Evolutionary conservation across 1,140 invertebrate species (phyloP).

Genomic region (Tetramorium parvispinum): DNA sequence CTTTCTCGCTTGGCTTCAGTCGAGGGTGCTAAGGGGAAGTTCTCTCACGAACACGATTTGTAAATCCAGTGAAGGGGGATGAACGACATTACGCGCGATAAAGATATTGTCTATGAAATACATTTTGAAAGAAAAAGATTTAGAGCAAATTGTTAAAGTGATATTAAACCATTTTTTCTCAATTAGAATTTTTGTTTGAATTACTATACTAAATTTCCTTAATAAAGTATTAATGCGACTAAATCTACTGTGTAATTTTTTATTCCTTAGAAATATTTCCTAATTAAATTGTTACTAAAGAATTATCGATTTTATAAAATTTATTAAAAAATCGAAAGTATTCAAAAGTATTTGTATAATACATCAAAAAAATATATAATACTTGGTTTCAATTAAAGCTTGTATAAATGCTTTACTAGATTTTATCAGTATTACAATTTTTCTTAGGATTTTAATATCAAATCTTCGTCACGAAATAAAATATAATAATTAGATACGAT

Average conservation of each 20-base stretch:
- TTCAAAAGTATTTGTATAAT: too few relatives aligned
- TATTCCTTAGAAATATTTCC: background rate
- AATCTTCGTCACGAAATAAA: background rate
- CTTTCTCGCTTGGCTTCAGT: background rate
- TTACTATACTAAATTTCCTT: background rate
- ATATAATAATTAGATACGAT: background rate
- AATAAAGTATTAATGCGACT: background rate
- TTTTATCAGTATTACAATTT: background rate
- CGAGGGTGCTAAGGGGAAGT: constrained; percentile 54
- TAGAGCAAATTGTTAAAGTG: background rate
- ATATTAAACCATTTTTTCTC: background rate
- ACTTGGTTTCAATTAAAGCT: background rate
- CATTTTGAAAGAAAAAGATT: background rate
- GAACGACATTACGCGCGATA: background rate
- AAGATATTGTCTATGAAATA: background rate
- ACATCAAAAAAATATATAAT: too few relatives aligned
- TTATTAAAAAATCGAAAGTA: background rate
- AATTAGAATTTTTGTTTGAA: background rate
- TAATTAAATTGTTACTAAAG: background rate
- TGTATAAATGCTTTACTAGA: too few relatives aligned
- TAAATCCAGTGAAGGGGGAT: constrained; percentile 47
- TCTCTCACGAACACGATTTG: constrained; percentile 60
- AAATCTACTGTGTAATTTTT: background rate
- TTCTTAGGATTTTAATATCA: background rate
- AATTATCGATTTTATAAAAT: background rate